Percentiles rank a stretch among this genome's conserved stretches.
These are phyloP conservation scores for Linnaemya tessellans DNA, from an alignment of 2,888 invertebrate species.

Conservation along the genomic window DNA sequence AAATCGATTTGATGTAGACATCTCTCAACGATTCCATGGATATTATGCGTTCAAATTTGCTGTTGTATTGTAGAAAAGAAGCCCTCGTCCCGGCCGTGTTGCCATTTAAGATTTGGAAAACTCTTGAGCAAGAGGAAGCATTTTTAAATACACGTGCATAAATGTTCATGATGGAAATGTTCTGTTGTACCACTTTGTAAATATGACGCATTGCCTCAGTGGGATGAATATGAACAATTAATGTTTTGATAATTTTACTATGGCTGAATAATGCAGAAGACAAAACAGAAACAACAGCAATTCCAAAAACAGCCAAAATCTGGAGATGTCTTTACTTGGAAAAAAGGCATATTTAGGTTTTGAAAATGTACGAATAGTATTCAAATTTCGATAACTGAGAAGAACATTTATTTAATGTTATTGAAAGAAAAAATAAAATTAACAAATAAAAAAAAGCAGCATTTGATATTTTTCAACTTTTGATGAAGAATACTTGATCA, in stretches of 20 bases:
- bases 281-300: neutral
- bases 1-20: neutral
- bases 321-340: neutral
- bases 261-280: neutral
- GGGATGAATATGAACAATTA: slow-evolving; percentile 15
- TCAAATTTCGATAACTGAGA: too few relatives aligned
- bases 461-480: too few relatives aligned
- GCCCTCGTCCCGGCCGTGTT: slow-evolving; percentile 9
- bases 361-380: too few relatives aligned
- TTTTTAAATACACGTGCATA: slow-evolving; percentile 28
- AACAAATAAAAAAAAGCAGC: too few relatives aligned
- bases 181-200: neutral
- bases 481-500: too few relatives aligned
- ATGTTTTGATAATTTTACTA: slow-evolving; percentile 9
- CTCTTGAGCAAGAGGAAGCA: neutral
- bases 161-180: slow-evolving; percentile 6
- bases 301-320: neutral
- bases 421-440: too few relatives aligned
- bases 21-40: neutral
- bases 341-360: slow-evolving; percentile 23
- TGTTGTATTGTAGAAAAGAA: neutral
- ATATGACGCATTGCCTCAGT: slow-evolving; percentile 3
- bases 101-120: neutral
- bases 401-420: too few relatives aligned
- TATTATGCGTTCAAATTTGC: neutral